These are phyloP conservation scores for Tenebrosternarchus preto DNA, from an alignment of 2,113 vertebrate species.

Conservation along the genomic window DNA sequence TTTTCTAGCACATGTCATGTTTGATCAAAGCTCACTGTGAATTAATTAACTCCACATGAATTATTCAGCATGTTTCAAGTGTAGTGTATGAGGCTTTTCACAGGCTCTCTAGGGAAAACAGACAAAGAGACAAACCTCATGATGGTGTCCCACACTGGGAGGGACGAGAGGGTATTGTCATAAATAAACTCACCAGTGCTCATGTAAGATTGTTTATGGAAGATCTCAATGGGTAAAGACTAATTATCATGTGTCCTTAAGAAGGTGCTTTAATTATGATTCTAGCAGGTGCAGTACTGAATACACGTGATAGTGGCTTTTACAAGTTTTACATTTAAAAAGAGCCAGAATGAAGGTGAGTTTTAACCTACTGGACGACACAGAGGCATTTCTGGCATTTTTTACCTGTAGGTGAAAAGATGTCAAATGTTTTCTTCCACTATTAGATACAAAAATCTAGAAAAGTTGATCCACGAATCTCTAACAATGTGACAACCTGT, in stretches of 20 bases:
- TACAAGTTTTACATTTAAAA: background rate
- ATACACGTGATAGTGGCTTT: background rate
- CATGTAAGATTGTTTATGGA: background rate
- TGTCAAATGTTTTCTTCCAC: too few relatives aligned
- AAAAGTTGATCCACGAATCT: background rate
- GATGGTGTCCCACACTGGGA: constrained; percentile 14
- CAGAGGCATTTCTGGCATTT: background rate
- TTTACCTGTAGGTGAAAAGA: background rate
- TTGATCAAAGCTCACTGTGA: constrained; percentile 55
- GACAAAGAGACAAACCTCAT: constrained; percentile 36
- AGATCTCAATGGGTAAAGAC: constrained; percentile 12
- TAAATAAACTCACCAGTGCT: constrained; percentile 3
- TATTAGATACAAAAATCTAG: background rate
- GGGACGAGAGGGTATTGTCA: constrained; percentile 23
- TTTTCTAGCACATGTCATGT: constrained; percentile 48
- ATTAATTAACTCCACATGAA: constrained; percentile 56
- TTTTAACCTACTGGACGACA: background rate
- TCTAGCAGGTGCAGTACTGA: background rate
- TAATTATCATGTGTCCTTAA: background rate
- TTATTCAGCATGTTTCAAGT: constrained; percentile 56
- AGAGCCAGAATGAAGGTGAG: background rate
- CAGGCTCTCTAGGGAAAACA: constrained; percentile 41
- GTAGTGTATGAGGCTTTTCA: constrained; percentile 41
- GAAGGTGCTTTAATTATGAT: background rate
- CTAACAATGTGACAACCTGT: background rate